These are phyloP conservation scores for Anabacerthia variegaticeps DNA, from an alignment of 2,797 vertebrate species.

Conservation along the genomic window DNA sequence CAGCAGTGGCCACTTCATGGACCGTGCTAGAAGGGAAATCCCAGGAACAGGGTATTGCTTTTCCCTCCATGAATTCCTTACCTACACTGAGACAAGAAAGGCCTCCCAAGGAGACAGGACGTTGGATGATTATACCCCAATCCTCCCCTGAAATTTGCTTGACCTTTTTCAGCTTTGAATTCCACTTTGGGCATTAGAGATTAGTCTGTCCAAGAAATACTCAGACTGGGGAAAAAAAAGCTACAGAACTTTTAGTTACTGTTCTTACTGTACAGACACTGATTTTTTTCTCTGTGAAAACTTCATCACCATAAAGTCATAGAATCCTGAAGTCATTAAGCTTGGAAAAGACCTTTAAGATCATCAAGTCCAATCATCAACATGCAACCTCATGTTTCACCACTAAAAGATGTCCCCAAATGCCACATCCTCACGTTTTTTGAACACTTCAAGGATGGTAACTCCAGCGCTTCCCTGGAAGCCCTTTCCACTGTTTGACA, in stretches of 20 bases:
- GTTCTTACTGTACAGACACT: not conserved
- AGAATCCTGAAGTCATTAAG: not conserved
- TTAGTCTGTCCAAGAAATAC: not conserved
- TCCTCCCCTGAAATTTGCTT: not conserved
- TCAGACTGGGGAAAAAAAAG: not conserved
- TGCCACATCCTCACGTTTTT: not conserved
- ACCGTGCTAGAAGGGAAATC: not conserved
- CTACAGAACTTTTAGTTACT: not conserved
- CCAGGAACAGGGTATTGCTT: not conserved
- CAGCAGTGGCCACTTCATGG: not conserved
- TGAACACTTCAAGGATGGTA: not conserved
- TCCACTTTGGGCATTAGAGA: not conserved
- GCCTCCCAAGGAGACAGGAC: not conserved
- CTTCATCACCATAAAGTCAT: not conserved
- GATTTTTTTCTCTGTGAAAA: not conserved
- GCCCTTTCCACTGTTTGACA: not conserved
- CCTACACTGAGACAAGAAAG: not conserved
- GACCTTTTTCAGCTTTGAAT: not conserved
- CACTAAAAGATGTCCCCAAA: not conserved
- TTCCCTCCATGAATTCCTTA: not conserved
- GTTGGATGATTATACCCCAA: not conserved
- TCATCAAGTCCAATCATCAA: not conserved
- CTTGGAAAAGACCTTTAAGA: not conserved
- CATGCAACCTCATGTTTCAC: not conserved
- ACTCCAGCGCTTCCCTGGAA: not conserved